Percentiles rank a stretch among this genome's conserved stretches.
These are phyloP conservation scores for Sphenopsis melanotis DNA, from an alignment of 2,797 vertebrate genomes.

Conservation along the genomic window DNA sequence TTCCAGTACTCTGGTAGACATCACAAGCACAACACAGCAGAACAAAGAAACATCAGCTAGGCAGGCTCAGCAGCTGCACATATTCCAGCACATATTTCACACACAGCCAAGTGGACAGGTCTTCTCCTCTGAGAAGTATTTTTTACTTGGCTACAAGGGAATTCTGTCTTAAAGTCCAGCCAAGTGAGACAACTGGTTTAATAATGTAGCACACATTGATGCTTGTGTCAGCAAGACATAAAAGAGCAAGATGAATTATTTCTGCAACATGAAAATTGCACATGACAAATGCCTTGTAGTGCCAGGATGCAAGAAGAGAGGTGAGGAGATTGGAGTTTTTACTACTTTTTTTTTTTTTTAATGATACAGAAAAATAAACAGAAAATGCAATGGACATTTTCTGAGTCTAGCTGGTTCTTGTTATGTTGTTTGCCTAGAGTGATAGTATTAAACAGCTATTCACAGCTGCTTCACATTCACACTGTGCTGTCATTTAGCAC, in stretches of 20 bases:
- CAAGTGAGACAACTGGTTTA: constrained; percentile 25
- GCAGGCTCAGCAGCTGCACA: neutral
- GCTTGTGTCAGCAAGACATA: neutral
- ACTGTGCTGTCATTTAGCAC: neutral
- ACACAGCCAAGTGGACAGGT: neutral
- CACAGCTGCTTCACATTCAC: constrained; percentile 1
- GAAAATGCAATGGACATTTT: neutral
- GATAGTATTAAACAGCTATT: neutral
- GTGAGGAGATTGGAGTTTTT: neutral
- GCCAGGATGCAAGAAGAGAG: neutral
- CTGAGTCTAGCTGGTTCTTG: neutral
- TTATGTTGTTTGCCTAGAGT: neutral
- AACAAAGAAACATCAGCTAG: neutral
- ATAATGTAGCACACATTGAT: neutral
- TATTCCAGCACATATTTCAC: neutral
- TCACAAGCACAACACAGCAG: neutral
- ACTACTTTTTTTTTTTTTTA: neutral
- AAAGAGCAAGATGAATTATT: constrained; percentile 14
- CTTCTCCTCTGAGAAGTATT: neutral
- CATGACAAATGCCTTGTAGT: neutral
- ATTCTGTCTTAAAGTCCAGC: neutral
- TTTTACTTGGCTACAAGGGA: neutral
- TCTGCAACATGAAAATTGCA: neutral
- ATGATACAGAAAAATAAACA: constrained; percentile 7
- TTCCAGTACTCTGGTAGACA: neutral